Evolutionary conservation across 2,797 vertebrate genomes (phyloP).

Genomic region (Scyliorhinus canicula): DNA sequence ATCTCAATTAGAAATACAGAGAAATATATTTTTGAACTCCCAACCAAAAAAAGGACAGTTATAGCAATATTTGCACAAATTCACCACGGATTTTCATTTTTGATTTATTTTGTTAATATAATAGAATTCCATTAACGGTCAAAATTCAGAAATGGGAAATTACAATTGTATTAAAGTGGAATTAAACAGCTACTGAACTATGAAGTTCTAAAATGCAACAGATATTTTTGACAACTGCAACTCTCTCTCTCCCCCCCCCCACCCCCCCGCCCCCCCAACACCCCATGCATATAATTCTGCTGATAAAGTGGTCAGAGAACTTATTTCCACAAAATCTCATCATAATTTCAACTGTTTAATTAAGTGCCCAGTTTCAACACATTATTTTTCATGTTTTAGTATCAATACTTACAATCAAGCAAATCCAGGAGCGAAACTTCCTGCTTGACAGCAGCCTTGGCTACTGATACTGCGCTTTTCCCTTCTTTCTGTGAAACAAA

Average conservation of each 20-base stretch:
- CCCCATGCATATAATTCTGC: background rate
- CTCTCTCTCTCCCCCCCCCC: too few species aligned
- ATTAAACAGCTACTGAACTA: background rate
- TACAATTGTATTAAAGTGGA: background rate
- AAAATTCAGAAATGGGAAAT: background rate
- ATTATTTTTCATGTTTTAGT: slow-evolving; percentile 14
- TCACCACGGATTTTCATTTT: background rate
- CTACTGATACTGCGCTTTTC: slow-evolving; percentile 49
- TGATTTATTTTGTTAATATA: background rate
- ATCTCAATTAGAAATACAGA: background rate
- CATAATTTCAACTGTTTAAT: slow-evolving; percentile 9
- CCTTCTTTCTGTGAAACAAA: slow-evolving; percentile 59
- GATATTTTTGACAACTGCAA: background rate
- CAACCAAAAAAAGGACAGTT: background rate
- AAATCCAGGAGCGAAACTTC: slow-evolving; percentile 82
- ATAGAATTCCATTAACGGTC: background rate
- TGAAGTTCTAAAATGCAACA: background rate
- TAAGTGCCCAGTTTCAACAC: slow-evolving; percentile 17
- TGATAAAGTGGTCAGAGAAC: background rate
- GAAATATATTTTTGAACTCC: background rate
- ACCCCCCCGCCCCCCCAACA: too few species aligned
- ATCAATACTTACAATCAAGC: slow-evolving; percentile 81
- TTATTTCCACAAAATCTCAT: background rate
- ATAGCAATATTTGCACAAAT: background rate
- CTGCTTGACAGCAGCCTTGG: slow-evolving; percentile 51